Evolutionary conservation across 2,113 vertebrate species (phyloP), one percentile per base, ranked within the genome.

Genomic region (Gorsachius goisagi): DNA sequence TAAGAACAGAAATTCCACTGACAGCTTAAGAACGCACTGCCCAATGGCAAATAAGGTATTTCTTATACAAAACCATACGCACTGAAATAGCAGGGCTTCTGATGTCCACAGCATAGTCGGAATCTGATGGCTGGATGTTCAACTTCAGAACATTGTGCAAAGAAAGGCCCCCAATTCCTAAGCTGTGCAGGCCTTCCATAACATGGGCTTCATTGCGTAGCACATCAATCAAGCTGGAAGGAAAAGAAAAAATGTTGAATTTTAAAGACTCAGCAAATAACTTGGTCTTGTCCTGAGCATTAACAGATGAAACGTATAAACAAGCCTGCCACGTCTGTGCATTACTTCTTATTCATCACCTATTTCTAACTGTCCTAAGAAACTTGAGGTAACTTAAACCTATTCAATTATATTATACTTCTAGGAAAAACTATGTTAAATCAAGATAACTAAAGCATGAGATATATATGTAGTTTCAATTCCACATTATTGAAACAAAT

Each of bases 61-160:
- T 55, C 68, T 32, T 19, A 9, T 10, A 11, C 11, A 32, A 90
- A 92, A 16, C 12, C 26, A 50, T 17, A 97, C 99, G 97, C 96
- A 99, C 99, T 23, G 97, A 98, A 97, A 99, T 98, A n/a, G 99
- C 99, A 8, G 99, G 90, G 95, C 97, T 99, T 88, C 99, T 98
- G 97, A 99, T 99, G 96, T 99, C 99, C 15, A 99, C 99, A 3
- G 99, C 99, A 20, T 99, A 99, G 97, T 99, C 99, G 0, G 99
- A 98, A 86, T 99, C 99, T 5, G 99, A 98, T 0, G 99, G 99
- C 96, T 99, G 99, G 50, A 99, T 99, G 84, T 99, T 99, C 89
- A 99, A 75, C 89, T 99, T 99, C 76, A 99, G 98, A 85, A 99
- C 98, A 49, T 99, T 99, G 93, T 99, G 99, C 72, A 99, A 98